Percentiles rank a stretch among this genome's conserved stretches.
These are phyloP conservation scores for Dysmachus trigonus DNA, from an alignment of 2,888 invertebrate genomes.

Conservation along the genomic window DNA sequence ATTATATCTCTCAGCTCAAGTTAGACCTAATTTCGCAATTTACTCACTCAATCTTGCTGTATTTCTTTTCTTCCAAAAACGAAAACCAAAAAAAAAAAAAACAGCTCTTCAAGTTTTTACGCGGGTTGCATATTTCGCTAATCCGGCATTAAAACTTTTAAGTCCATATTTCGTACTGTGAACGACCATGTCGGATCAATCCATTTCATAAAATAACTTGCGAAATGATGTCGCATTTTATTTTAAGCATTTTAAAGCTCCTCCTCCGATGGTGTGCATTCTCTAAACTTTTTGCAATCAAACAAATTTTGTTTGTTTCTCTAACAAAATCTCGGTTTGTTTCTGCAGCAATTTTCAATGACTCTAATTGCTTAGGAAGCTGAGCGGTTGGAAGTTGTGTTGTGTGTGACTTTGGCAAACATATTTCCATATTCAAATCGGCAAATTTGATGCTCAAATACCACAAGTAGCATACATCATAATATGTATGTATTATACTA, in stretches of 20 bases:
- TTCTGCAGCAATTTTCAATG: not conserved
- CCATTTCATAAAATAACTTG: constrained; percentile 8
- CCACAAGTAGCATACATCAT: not conserved
- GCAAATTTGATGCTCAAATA: not conserved
- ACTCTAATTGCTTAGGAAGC: not conserved
- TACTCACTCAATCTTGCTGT: not conserved
- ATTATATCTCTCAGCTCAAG: not conserved
- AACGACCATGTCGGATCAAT: not conserved
- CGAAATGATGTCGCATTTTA: constrained; percentile 19
- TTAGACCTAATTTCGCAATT: not conserved
- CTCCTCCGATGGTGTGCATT: not conserved
- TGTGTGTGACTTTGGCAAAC: not conserved
- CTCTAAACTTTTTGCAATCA: not conserved
- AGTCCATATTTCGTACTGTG: not conserved
- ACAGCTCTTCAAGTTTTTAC: too few relatives aligned
- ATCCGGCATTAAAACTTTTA: not conserved
- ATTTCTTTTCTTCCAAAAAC: too few relatives aligned
- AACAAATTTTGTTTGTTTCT: not conserved
- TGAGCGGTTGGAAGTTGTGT: not conserved
- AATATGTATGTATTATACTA: too few relatives aligned
- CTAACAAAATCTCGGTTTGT: not conserved
- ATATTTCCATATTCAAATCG: not conserved
- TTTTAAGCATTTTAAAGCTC: not conserved
- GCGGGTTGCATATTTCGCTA: not conserved
- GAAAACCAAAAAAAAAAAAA: too few relatives aligned